Evolutionary conservation across 2,888 invertebrate genomes (phyloP).

Genomic region (Steinernema hermaphroditum): DNA sequence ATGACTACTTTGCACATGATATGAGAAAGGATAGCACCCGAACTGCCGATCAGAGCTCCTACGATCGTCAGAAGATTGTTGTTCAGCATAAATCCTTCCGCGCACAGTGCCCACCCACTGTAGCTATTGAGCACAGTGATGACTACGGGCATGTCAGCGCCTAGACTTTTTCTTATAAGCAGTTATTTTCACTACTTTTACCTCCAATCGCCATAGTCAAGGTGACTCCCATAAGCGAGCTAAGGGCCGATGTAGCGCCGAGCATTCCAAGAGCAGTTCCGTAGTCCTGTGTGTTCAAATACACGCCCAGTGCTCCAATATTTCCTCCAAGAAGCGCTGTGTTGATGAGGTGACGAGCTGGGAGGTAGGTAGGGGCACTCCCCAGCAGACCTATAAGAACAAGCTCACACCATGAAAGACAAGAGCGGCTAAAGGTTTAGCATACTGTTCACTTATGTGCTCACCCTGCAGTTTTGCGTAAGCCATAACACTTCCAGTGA

Average conservation of each 20-base stretch:
- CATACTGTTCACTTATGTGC: not conserved
- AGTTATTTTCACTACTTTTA: slow-evolving; percentile 61
- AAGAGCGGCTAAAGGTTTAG: not conserved
- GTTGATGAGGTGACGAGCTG: slow-evolving; percentile 81
- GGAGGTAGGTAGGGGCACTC: slow-evolving; percentile 80
- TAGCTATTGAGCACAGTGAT: slow-evolving; percentile 89
- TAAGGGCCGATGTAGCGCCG: slow-evolving; percentile 78
- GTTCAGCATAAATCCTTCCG: slow-evolving; percentile 90
- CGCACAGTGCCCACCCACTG: slow-evolving; percentile 89
- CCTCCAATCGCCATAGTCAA: slow-evolving; percentile 87
- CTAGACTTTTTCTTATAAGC: slow-evolving; percentile 71
- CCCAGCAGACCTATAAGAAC: slow-evolving; percentile 76
- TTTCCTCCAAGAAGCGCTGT: slow-evolving; percentile 71
- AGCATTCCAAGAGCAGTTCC: slow-evolving; percentile 77
- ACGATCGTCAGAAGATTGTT: slow-evolving; percentile 89
- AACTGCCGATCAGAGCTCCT: slow-evolving; percentile 85
- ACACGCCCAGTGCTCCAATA: slow-evolving; percentile 77
- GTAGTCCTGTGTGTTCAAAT: slow-evolving; percentile 74
- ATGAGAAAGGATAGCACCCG: slow-evolving; percentile 87
- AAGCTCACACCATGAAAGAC: slow-evolving; percentile 23
- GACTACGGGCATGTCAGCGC: slow-evolving; percentile 90
- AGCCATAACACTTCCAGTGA: slow-evolving; percentile 84
- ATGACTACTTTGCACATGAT: slow-evolving; percentile 83
- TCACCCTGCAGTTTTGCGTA: slow-evolving; percentile 83
- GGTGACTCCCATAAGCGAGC: slow-evolving; percentile 82